phyloP scores from a whole-genome alignment of 2,113 vertebrate genomes.

The Leptosomus discolor region DNA sequence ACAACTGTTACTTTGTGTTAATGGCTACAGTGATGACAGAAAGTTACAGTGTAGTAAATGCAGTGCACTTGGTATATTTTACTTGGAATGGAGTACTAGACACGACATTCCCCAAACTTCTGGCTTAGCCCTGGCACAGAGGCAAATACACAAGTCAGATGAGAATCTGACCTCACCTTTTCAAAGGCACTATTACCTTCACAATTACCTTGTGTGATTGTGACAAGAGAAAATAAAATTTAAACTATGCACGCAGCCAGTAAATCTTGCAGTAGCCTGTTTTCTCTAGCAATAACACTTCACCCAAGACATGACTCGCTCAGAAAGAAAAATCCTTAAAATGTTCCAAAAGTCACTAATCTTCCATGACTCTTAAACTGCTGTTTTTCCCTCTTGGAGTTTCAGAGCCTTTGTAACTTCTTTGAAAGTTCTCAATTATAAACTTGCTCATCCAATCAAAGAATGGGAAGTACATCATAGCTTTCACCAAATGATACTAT shows the following conservation, averaged over 20 bases:
- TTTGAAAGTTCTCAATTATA: not conserved
- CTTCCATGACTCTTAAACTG: not conserved
- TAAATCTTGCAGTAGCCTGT: conserved; percentile 23
- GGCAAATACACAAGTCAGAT: not conserved
- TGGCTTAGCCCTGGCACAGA: not conserved
- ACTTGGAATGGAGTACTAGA: conserved; percentile 24
- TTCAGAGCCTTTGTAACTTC: not conserved
- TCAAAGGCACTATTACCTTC: conserved; percentile 21
- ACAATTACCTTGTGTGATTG: not conserved
- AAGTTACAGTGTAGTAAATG: not conserved
- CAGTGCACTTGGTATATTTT: conserved; percentile 38
- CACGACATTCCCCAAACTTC: not conserved
- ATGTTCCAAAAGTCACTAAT: not conserved
- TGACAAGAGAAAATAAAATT: conserved; percentile 41
- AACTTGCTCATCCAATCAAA: not conserved
- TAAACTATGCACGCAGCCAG: not conserved
- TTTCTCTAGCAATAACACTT: conserved; percentile 34
- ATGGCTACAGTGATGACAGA: conserved; percentile 38
- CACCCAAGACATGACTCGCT: not conserved
- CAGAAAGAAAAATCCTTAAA: conserved; percentile 6
- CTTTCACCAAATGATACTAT: not conserved
- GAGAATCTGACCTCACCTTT: conserved; percentile 27
- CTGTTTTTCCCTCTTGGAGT: not conserved
- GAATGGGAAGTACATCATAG: not conserved
- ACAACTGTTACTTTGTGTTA: conserved; percentile 49